Evolutionary conservation across 2,113 vertebrate genomes (phyloP).

Genomic region (chimpanzee (Pan troglodytes)): NHGRI_mPanTro3-v2.1_pri NC_072407.2:10691501-10692000

Average conservation of each 20-base stretch:
- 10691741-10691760: not conserved
- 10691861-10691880: not conserved
- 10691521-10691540: not conserved
- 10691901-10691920: not conserved
- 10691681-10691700: not conserved
- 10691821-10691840: not conserved
- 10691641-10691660: not conserved
- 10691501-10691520: not conserved
- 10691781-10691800: not conserved
- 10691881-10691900: not conserved
- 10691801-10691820: not conserved
- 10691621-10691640: not conserved
- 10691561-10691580: not conserved
- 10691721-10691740: not conserved
- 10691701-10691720: not conserved
- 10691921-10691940: not conserved
- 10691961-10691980: not conserved
- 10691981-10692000: not conserved
- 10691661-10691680: not conserved
- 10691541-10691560: not conserved
- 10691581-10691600: not conserved
- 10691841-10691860: not conserved
- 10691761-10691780: not conserved
- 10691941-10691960: not conserved
- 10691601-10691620: not conserved